Evolutionary conservation across 2,888 invertebrate species (phyloP).

Genomic region (Ophion ellenae): DNA sequence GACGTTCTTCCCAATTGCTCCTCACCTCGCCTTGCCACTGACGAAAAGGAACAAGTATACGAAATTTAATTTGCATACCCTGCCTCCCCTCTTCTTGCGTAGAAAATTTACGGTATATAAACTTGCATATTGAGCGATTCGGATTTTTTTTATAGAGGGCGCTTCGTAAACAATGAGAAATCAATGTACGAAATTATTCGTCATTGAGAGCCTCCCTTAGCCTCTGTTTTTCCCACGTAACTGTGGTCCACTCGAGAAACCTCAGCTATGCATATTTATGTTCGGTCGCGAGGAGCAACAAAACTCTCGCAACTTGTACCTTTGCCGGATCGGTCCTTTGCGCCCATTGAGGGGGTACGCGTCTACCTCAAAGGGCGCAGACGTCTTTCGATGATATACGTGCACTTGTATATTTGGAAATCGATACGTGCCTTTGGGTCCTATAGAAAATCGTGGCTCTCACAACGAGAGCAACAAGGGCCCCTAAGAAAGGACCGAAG

Average conservation of each 20-base stretch:
- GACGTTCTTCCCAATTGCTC: no score
- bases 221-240: not conserved
- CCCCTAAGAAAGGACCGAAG: conserved; percentile 1
- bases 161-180: not conserved
- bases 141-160: not conserved
- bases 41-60: no score
- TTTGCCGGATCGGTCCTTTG: conserved; percentile 3
- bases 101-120: no score
- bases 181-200: not conserved
- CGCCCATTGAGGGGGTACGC: conserved; percentile 13
- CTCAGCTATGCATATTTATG: conserved; percentile 30
- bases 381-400: not conserved
- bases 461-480: conserved; percentile 34
- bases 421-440: conserved; percentile 48
- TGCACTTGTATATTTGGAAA: conserved; percentile 32
- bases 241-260: conserved; percentile 15
- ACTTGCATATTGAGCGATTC: not conserved
- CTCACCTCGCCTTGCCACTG: no score
- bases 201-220: conserved; percentile 16
- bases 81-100: no score
- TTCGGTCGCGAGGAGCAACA: not conserved
- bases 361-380: conserved; percentile 29
- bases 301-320: conserved; percentile 18
- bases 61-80: no score
- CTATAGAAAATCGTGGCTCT: conserved; percentile 54